These are phyloP conservation scores for Hyles lineata DNA, from an alignment of 2,888 invertebrate genomes.

Conservation along the genomic window DNA sequence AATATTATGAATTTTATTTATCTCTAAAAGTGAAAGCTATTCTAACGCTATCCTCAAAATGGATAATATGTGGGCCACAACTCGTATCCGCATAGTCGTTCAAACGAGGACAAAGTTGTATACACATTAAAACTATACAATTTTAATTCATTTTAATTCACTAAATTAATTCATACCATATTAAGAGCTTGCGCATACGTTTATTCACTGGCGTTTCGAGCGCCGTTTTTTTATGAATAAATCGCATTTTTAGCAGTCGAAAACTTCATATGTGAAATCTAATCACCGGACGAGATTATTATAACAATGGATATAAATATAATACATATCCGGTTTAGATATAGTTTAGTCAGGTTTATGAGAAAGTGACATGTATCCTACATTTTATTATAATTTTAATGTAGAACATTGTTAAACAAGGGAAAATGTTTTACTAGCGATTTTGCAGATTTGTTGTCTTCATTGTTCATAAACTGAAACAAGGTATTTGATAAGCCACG, in stretches of 20 bases:
- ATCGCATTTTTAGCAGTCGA: neutral
- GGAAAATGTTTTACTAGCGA: too few relatives aligned
- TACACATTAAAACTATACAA: constrained; percentile 25
- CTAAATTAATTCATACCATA: constrained; percentile 11
- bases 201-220: neutral
- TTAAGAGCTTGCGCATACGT: neutral
- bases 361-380: too few relatives aligned
- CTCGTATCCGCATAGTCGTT: constrained; percentile 28
- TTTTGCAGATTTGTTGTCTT: too few relatives aligned
- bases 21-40: constrained; percentile 35
- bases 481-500: constrained; percentile 8
- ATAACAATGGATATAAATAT: too few relatives aligned
- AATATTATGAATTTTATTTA: neutral
- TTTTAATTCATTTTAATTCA: too few relatives aligned
- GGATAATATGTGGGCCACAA: constrained; percentile 33
- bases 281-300: too few relatives aligned
- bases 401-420: too few relatives aligned
- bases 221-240: neutral
- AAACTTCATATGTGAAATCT: too few relatives aligned
- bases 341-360: too few relatives aligned
- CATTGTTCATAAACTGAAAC: neutral
- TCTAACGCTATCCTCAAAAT: constrained; percentile 35
- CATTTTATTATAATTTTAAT: too few relatives aligned
- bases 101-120: constrained; percentile 36
- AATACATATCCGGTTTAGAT: too few relatives aligned